phyloP scores from a whole-genome alignment of 2,888 invertebrate genomes.

The Leptura quadrifasciata region DNA sequence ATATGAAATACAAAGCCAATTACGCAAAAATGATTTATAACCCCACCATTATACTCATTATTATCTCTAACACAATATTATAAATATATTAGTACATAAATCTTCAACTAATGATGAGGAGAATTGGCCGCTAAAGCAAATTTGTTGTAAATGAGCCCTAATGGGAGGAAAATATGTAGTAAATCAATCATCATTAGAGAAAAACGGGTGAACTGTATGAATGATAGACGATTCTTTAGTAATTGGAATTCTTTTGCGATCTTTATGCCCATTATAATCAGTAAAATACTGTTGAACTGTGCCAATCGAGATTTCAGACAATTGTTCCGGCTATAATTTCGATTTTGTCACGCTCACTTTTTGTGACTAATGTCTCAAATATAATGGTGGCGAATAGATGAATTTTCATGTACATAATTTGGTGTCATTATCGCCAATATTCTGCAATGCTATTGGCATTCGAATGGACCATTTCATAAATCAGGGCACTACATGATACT shows the following conservation, averaged over 20 bases:
- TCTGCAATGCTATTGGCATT: background rate
- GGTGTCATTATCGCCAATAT: background rate
- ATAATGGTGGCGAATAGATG: background rate
- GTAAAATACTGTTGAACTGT: slow-evolving; percentile 20
- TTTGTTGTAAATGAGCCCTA: slow-evolving; percentile 23
- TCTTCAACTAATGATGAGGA: slow-evolving; percentile 20
- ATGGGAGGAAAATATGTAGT: slow-evolving; percentile 33
- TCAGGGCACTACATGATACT: background rate
- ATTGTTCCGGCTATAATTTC: background rate
- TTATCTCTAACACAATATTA: slow-evolving; percentile 23
- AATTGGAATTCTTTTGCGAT: slow-evolving; percentile 40
- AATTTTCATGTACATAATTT: background rate
- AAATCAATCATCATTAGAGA: slow-evolving; percentile 40
- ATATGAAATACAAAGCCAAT: slow-evolving; percentile 24
- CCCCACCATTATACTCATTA: slow-evolving; percentile 24
- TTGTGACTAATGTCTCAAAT: slow-evolving; percentile 2
- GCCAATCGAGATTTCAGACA: slow-evolving; percentile 15
- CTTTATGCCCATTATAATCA: slow-evolving; percentile 33
- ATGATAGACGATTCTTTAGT: slow-evolving; percentile 32
- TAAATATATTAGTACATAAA: slow-evolving; percentile 35
- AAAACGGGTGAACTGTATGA: slow-evolving; percentile 31
- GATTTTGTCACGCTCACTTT: background rate
- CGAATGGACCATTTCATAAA: background rate
- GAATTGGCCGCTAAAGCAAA: slow-evolving; percentile 9
- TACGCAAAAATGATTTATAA: slow-evolving; percentile 32